Base-by-base conservation (phyloP, 2,113 vertebrate genomes). In the Gobius niger region DNA sequence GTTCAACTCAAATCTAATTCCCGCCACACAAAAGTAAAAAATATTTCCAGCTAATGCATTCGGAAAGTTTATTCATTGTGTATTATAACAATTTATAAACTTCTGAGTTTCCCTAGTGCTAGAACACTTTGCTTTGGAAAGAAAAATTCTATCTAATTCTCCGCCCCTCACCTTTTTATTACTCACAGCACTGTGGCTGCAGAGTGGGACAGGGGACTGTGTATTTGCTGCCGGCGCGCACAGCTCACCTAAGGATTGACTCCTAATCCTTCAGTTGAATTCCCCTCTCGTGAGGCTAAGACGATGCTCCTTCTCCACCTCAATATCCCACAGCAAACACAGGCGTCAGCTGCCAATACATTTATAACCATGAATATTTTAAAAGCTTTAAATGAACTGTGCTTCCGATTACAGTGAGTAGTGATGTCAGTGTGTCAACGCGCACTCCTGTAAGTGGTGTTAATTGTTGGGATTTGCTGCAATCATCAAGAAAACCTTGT, bases 251-350 rank as follows among this genome's bases (percentile, higher is more conserved):
- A 74, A 75, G 82, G 81, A 80, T 87, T 83, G 86, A 79, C 81
- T 81, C 67, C 79, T 85, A 89, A 89, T 85, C 87, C 81, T 81
- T 81, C 70, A 77, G 75, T 82, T 82, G 73, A 84, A 87, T 89
- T 70, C 72, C 63, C 79, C 67, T 75, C 79, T 75, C 15, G 4
- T 41, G 14, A 67, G 83, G 72, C 46, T 60, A 74, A 72, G 76
- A 72, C 11, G 78, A 75, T 68, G 73, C 82, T 79, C 52, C 67
- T 60, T 56, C 72, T 77, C 71, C 73, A 82, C 73, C 69, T 72
- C 70, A 70, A 65, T 80, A 80, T 89, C 80, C 84, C 75, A 1
- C 53, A 83, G 85, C 82, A 76, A 87, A 87, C 72, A 81, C 77
- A 81, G 56, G 80, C 61, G n/a, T 87, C 83, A 86, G 87, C 82